phyloP scores from a whole-genome alignment of 2,888 invertebrate genomes.

The Mythimna albipuncta region DNA sequence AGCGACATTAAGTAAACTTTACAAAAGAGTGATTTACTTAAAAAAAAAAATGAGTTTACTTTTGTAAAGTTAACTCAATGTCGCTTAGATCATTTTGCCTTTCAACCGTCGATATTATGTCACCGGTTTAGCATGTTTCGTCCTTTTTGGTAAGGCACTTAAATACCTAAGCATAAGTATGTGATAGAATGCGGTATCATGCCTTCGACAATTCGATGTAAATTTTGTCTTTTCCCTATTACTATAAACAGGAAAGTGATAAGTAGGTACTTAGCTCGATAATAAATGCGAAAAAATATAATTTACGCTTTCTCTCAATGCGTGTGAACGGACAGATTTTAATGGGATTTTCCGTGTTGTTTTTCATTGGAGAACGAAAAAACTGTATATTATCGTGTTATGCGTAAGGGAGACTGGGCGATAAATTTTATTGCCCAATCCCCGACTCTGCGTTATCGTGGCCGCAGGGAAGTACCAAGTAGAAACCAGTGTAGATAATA shows the following conservation, averaged over 20 bases:
- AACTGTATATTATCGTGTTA: conserved; percentile 47
- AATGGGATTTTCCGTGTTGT: conserved; percentile 45
- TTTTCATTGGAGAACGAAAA: conserved; percentile 34
- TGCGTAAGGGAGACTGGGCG: conserved; percentile 45
- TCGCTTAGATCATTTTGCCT: too few species aligned
- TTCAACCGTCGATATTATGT: too few species aligned
- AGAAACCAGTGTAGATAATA: conserved; percentile 56
- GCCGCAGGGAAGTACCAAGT: conserved; percentile 33
- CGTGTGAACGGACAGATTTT: conserved; percentile 35
- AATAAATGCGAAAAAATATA: background rate
- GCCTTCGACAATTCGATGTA: background rate
- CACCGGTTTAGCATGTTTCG: background rate
- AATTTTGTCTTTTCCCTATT: background rate
- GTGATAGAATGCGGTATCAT: background rate
- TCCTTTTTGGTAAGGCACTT: background rate
- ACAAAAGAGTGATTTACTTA: too few species aligned
- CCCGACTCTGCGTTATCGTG: conserved; percentile 31
- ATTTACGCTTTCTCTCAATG: background rate
- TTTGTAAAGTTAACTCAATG: too few species aligned
- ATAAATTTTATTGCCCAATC: conserved; percentile 57
- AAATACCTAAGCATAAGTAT: background rate
- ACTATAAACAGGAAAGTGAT: conserved; percentile 6
- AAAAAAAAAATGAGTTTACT: too few species aligned
- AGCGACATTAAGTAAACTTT: too few species aligned
- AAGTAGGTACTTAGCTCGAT: background rate